These are phyloP conservation scores for Sus cebifrons DNA, from an alignment of 2,797 vertebrate species.

Conservation along the genomic window DNA sequence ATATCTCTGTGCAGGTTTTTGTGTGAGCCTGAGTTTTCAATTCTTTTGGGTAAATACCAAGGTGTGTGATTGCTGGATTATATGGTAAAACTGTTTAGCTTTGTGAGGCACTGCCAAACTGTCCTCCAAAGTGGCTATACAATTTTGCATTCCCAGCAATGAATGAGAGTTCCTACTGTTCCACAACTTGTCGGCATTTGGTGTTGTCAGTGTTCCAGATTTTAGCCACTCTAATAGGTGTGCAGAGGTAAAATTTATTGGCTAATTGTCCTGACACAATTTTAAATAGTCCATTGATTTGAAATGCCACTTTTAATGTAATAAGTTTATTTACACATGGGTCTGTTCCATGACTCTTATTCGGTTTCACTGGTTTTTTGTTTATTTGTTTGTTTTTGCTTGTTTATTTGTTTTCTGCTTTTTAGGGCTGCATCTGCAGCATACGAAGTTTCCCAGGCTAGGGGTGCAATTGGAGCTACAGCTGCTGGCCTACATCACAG, in stretches of 20 bases:
- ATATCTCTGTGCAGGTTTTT: not conserved
- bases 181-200: not conserved
- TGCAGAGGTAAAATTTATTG: not conserved
- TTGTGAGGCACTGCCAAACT: not conserved
- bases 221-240: not conserved
- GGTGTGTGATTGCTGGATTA: too few relatives aligned
- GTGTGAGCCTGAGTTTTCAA: not conserved
- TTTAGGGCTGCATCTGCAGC: too few relatives aligned
- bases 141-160: not conserved
- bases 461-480: too few relatives aligned
- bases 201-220: not conserved
- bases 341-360: not conserved
- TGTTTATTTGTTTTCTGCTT: too few relatives aligned
- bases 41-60: not conserved
- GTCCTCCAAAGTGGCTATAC: not conserved
- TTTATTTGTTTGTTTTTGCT: too few relatives aligned
- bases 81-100: not conserved
- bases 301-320: not conserved
- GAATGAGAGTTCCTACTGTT: not conserved
- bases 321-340: not conserved
- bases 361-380: not conserved
- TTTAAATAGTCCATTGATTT: not conserved
- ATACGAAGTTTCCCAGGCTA: too few relatives aligned
- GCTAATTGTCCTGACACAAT: not conserved
- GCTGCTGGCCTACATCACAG: too few relatives aligned